Evolutionary conservation across 2,113 vertebrate genomes (phyloP).

Genomic region (Clinocottus analis): DNA sequence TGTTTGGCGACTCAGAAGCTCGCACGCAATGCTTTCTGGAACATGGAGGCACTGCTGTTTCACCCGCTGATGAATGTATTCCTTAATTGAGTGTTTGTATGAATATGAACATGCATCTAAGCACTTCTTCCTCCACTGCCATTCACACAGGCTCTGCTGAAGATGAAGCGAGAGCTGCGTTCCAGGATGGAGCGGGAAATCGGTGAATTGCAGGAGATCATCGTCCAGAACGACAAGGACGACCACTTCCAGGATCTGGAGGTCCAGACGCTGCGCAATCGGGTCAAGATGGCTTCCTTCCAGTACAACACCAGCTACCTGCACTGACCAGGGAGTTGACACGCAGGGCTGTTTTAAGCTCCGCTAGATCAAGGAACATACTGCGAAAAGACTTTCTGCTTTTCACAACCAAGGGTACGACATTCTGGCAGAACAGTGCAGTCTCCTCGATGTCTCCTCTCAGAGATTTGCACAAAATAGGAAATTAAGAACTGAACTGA

Average conservation of each 20-base stretch:
- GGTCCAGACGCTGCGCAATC: slow-evolving; percentile 86
- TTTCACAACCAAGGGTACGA: slow-evolving; percentile 31
- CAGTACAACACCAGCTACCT: slow-evolving; percentile 86
- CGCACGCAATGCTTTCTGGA: too few relatives aligned
- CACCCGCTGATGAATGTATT: too few relatives aligned
- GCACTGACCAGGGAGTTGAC: slow-evolving; percentile 57
- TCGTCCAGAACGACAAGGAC: slow-evolving; percentile 88
- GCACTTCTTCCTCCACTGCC: background rate
- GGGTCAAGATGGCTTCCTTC: slow-evolving; percentile 91
- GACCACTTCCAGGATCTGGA: slow-evolving; percentile 90
- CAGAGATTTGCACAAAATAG: slow-evolving; percentile 63
- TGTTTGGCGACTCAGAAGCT: too few relatives aligned
- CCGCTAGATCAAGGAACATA: background rate
- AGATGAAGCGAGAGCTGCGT: slow-evolving; percentile 90
- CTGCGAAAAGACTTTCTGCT: background rate
- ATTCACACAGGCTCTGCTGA: slow-evolving; percentile 85
- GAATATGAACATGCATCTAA: background rate
- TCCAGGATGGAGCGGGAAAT: slow-evolving; percentile 94
- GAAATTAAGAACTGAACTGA: slow-evolving; percentile 7
- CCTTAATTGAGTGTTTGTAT: too few relatives aligned
- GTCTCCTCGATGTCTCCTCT: slow-evolving; percentile 20
- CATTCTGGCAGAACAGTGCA: background rate
- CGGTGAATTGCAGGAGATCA: slow-evolving; percentile 88
- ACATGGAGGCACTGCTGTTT: too few relatives aligned
- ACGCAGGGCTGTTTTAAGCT: background rate